Evolutionary conservation across 2,888 invertebrate species (phyloP).

Genomic region (Acanthosepion esculentum): DNA sequence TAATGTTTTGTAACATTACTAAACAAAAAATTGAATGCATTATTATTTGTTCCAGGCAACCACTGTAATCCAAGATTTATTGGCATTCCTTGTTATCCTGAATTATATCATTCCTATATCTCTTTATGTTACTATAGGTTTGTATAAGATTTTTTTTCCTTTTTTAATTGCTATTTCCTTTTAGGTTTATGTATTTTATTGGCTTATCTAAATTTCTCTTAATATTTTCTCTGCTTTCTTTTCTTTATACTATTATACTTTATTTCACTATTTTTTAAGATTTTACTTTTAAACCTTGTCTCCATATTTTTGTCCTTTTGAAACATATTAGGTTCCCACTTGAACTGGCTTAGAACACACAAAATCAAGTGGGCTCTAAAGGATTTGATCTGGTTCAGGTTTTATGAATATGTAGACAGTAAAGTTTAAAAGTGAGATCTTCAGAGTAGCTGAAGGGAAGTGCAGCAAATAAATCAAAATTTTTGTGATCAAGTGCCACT

Average conservation of each 20-base stretch:
- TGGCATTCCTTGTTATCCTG: slow-evolving; percentile 85
- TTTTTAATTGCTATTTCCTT: not conserved
- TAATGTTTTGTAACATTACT: not conserved
- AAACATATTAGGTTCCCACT: not conserved
- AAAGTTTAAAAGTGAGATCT: too few species aligned
- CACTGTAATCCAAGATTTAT: slow-evolving; percentile 78
- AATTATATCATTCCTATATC: slow-evolving; percentile 92
- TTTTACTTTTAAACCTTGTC: too few species aligned
- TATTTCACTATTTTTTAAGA: too few species aligned
- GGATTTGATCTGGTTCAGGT: too few species aligned
- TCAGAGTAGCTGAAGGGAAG: too few species aligned
- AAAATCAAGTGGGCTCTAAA: too few species aligned
- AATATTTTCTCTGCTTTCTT: not conserved
- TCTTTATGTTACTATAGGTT: slow-evolving; percentile 88
- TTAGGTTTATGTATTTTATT: not conserved
- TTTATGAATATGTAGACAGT: too few species aligned
- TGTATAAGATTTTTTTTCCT: slow-evolving; percentile 71
- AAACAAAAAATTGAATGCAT: not conserved
- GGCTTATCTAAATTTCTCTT: not conserved
- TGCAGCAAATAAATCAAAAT: too few species aligned
- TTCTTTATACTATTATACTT: too few species aligned
- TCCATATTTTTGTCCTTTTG: not conserved
- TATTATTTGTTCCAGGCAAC: slow-evolving; percentile 58
- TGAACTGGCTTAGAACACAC: too few species aligned
- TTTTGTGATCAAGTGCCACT: too few species aligned